Conservation (phyloP, 2,797 vertebrate genomes). For the Poecilia picta region DNA sequence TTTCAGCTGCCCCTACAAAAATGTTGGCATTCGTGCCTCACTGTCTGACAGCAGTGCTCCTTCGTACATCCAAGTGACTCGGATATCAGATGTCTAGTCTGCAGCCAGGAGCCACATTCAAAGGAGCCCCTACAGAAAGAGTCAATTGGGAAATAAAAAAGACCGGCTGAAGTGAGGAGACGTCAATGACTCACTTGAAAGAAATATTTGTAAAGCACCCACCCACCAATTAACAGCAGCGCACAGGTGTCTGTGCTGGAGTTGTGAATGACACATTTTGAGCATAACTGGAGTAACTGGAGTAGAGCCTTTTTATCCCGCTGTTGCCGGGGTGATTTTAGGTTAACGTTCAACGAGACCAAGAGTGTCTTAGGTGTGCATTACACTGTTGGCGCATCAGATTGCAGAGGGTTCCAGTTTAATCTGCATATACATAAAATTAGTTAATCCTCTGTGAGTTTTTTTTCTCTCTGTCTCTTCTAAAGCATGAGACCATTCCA, state of each 20-base stretch:
- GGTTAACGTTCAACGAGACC: constrained; percentile 48
- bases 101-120: constrained; percentile 59
- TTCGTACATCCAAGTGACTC: constrained; percentile 42
- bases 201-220: constrained; percentile 43
- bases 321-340: constrained; percentile 45
- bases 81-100: constrained; percentile 71
- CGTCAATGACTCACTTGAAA: constrained; percentile 70
- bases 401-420: constrained; percentile 29
- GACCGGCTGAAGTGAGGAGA: constrained; percentile 52
- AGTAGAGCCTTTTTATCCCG: constrained; percentile 58
- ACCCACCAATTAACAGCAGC: constrained; percentile 69
- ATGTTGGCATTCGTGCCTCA: constrained; percentile 48
- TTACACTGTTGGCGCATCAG: constrained; percentile 22
- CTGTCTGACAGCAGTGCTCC: constrained; percentile 51
- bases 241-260: constrained; percentile 63
- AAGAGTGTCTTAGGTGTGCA: constrained; percentile 31
- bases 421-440: constrained; percentile 20
- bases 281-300: constrained; percentile 60
- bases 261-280: constrained; percentile 63
- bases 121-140: constrained; percentile 60
- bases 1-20: constrained; percentile 49
- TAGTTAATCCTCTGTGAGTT: not conserved
- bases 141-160: constrained; percentile 64
- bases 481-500: not conserved
- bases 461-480: not conserved